Base-by-base conservation (phyloP, 2,113 vertebrate species). In the Solea senegalensis region DNA sequence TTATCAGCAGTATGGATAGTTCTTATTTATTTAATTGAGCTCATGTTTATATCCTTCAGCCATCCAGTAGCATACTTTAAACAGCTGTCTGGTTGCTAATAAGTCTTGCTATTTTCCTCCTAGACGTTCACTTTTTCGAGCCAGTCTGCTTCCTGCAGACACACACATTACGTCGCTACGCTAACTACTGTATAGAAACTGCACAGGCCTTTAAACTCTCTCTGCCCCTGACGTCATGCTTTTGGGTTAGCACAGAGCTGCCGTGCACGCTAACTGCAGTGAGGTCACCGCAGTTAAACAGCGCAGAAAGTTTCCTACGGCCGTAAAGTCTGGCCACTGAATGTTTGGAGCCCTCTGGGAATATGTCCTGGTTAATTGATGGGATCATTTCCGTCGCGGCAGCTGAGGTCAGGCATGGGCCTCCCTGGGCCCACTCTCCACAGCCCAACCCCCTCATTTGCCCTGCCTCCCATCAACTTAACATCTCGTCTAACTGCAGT, bases 211-310 rank as follows among this genome's bases (percentile, higher is more conserved):
- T 81, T 80, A 72, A 86, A 86, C 72, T 43, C 60, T 76, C 74
- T 74, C 76, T 57, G 69, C 63, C 70, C 53, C 77, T 89, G 85
- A 87, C 54, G 48, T 90, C 85, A 86, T 83, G 54, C 71, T 52
- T 82, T 73, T 51, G 51, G 59, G 74, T 61, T 72, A 78, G 86
- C 83, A 88, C 83, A 88, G 57, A 74, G 69, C 80, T 43, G 50
- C 48, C 86, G 81, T 69, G 69, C 86, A 82, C 46, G 27, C 84
- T 77, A 80, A 58, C 72, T 53, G 48, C 73, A 80, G 80, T 88
- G 88, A 92, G 86, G 82, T 91, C 88, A 88, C 79, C 82, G 73
- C 83, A 87, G 76, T 90, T 83, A 90, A 92, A 90, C 84, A 90
- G 90, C 85, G 86, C 84, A 85, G 82, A 85, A 84, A 83, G 86